Base-by-base conservation (phyloP, 2,113 vertebrate genomes). In the Sinocyclocheilus rhinocerous region DNA sequence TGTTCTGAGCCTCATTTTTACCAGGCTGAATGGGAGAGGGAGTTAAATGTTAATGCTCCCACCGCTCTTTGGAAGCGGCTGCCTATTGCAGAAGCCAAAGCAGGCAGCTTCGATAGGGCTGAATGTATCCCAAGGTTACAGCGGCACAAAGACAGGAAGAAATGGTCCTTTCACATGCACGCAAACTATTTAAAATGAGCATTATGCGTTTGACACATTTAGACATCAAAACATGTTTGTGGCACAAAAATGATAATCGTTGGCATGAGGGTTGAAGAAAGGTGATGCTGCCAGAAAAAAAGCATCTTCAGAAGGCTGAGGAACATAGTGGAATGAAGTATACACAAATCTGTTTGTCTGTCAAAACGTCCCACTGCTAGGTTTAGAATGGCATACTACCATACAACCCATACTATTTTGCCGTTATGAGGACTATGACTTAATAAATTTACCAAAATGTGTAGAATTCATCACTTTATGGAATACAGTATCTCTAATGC, bases 121-220 rank as follows among this genome's bases (percentile, higher is more conserved):
- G 2, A 76, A 57, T 81, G 26, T 61, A 80, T 85, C 87, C 89
- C 93, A 95, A 94, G 94, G 94, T 92, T 90, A 92, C 15, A 70
- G 77, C 76, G 52, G 33, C 61, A 87, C 48, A 89, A 88, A 86
- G 18, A 85, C 83, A 69, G 45, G 70, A 48, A 76, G 29, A 2
- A 45, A 45, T 79, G 67, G 70, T 59, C 85, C 88, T 85, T 90
- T 90, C 86, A 91, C 80, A 85, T 65, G 75, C 84, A 89, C 84
- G 83, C 84, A 81, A 87, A 87, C 87, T 86, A 89, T 91, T 92
- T 89, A 90, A 92, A 91, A 89, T 69, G 61, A 26, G 78, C 81
- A 92, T 91, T 92, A 88, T 93, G 87, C 82, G 48, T 83, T 86
- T 72, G 45, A 89, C 87, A 89, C 42, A 45, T 45, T 45, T 45